Base-by-base conservation (phyloP, 2,113 vertebrate genomes). In the Murina feae region DNA sequence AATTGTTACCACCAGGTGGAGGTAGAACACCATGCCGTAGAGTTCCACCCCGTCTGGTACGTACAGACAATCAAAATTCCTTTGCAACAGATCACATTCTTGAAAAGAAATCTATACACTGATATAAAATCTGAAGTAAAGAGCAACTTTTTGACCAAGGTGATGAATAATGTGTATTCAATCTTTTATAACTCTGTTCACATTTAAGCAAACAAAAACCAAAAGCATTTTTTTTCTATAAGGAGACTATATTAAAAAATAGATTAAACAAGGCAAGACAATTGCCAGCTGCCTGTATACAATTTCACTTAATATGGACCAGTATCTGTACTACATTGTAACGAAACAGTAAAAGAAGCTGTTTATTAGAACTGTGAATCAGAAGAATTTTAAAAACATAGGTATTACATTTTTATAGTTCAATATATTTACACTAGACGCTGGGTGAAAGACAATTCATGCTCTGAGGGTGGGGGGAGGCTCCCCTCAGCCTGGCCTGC, bases 81-180 rank as follows among this genome's bases (percentile, higher is more conserved):
- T 72, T 51, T 8, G 23, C 10, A 47, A 16, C 9, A 82, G 65
- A 14, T 90, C 58, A 88, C 49, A 76, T 53, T 80, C 25, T 91
- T 42, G 11, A 93, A 96, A 86, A 86, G 47, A 30, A 23, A 94
- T 51, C 69, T 93, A 51, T 18, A 71, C 3, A 2, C 16, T 35
- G 39, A 96, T 89, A 90, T 82, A 86, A 91, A 89, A 91, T 80
- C 69, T 35, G 13, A 76, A 35, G 55, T 39, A 7, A 84, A 72
- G 30, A 87, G 30, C 30, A 49, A 47, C 14, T 49, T 90, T 63
- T 25, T 82, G 35, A 83, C 37, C 39, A 66, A 81, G 23, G 32
- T 28, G 42, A 87, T 76, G 6, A 76, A 44, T 58, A 91, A 87
- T 30, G 13, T 76, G 51, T 95, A 93, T 0, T 75, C 47, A 69